These are phyloP conservation scores for Helicoverpa armigera DNA, from an alignment of 1,140 invertebrate species.

Conservation along the genomic window DNA sequence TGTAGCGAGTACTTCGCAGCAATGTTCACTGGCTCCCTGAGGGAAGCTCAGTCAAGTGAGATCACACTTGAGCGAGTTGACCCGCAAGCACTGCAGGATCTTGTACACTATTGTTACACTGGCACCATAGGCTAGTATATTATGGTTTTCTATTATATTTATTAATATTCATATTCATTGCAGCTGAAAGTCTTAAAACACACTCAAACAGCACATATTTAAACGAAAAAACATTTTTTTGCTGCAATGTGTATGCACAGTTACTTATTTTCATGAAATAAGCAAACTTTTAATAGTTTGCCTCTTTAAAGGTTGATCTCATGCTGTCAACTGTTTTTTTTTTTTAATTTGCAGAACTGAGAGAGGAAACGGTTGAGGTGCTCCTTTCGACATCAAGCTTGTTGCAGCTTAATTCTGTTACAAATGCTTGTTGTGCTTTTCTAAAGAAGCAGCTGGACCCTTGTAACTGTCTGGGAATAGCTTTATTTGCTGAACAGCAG, in stretches of 20 bases:
- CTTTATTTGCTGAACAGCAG: constrained; percentile 96
- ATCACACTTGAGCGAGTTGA: constrained; percentile 94
- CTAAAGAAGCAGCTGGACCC: constrained; percentile 96
- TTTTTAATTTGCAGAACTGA: constrained; percentile 89
- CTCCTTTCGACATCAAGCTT: constrained; percentile 95
- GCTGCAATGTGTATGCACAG: constrained; percentile 5
- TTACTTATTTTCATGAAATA: background rate
- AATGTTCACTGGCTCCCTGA: constrained; percentile 96
- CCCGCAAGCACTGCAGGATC: constrained; percentile 92
- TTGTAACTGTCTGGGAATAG: constrained; percentile 97
- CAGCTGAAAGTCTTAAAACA: background rate
- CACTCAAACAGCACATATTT: background rate
- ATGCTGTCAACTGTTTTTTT: constrained; percentile 31
- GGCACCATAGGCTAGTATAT: constrained; percentile 87
- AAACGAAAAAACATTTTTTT: background rate
- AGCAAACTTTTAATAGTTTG: background rate
- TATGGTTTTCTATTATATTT: constrained; percentile 47
- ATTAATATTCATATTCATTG: background rate
- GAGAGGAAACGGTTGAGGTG: constrained; percentile 94
- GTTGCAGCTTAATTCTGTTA: constrained; percentile 94
- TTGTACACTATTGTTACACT: constrained; percentile 96
- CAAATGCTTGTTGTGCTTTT: constrained; percentile 96
- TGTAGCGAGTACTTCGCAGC: constrained; percentile 98
- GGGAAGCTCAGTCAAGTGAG: constrained; percentile 94
- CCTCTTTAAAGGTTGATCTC: background rate